A percentile compares a stretch with the other conserved stretches of the same genome.
Conservation (phyloP, 2,113 vertebrate genomes). For the Sclerurus mexicanus region DNA sequence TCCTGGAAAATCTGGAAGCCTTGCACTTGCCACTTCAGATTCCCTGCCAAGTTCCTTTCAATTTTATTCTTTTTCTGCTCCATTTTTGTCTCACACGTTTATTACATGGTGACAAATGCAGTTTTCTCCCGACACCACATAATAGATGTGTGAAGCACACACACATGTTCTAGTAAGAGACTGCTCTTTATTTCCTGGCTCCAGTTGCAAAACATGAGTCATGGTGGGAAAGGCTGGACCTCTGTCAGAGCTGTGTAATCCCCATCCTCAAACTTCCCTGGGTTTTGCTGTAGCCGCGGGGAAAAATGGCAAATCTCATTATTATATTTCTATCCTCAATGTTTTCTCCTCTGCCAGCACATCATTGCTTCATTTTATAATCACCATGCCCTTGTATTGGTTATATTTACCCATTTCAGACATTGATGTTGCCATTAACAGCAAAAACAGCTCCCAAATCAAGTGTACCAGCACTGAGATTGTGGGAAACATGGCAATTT, state of each 20-base stretch:
- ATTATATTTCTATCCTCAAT: not conserved
- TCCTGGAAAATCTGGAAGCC: conserved; percentile 34
- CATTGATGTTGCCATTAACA: not conserved
- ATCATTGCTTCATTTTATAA: not conserved
- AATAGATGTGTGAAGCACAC: conserved; percentile 61
- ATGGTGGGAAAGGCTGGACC: conserved; percentile 28
- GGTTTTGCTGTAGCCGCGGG: not conserved
- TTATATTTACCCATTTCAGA: not conserved
- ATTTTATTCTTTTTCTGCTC: not conserved
- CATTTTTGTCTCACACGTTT: conserved; percentile 66
- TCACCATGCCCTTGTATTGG: not conserved
- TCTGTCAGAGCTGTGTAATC: not conserved
- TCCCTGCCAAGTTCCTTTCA: conserved; percentile 48
- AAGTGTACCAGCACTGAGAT: not conserved
- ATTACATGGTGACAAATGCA: conserved; percentile 59
- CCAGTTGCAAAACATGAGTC: conserved; percentile 47
- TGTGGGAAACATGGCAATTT: not conserved
- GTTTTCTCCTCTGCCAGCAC: not conserved
- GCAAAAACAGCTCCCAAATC: not conserved
- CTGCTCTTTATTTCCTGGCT: conserved; percentile 50
- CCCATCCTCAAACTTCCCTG: not conserved
- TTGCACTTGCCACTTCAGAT: conserved; percentile 28
- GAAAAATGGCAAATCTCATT: not conserved
- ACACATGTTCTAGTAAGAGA: conserved; percentile 34
- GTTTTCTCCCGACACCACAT: conserved; percentile 56